These are phyloP conservation scores for Drosophila mimetica DNA, from an alignment of 2,888 invertebrate species.

Conservation along the genomic window DNA sequence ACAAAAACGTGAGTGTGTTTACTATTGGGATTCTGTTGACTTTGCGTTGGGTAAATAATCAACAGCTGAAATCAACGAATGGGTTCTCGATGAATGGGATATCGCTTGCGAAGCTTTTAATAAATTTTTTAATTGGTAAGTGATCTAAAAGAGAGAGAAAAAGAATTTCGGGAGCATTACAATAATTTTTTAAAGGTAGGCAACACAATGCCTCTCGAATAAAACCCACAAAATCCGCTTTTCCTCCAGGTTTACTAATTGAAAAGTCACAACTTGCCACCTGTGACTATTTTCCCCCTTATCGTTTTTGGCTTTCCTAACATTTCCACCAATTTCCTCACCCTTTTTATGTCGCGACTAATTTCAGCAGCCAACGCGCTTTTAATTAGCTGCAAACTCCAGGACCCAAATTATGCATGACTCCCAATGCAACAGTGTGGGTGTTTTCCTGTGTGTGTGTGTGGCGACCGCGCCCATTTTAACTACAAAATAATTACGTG, in stretches of 20 bases:
- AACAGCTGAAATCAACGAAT: conserved; percentile 1
- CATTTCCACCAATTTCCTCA: neutral
- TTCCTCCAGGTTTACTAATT: conserved; percentile 47
- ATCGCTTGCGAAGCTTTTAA: too few species aligned
- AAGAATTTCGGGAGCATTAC: too few species aligned
- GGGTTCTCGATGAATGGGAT: too few species aligned
- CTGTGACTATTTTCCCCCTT: conserved; percentile 19
- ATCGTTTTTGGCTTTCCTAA: neutral
- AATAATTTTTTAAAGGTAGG: too few species aligned
- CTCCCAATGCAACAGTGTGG: conserved; percentile 26
- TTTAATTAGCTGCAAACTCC: conserved; percentile 75
- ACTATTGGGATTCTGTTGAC: conserved; percentile 8
- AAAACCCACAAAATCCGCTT: conserved; percentile 10
- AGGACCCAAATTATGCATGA: conserved; percentile 72
- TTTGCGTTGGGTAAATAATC: conserved; percentile 17
- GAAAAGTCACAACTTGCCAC: conserved; percentile 53
- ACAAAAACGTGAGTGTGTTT: conserved; percentile 23
- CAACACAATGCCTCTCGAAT: conserved; percentile 8
- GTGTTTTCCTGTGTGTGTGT: conserved; percentile 10
- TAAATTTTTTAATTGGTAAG: too few species aligned
- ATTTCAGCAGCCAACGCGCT: conserved; percentile 65
- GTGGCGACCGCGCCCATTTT: conserved; percentile 61
- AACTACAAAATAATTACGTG: conserved; percentile 79
- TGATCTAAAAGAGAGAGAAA: too few species aligned
- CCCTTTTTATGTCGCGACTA: conserved; percentile 35